Evolutionary conservation across 92 coral and sea anemone genomes (phyloP).

Genomic region (Scolanthus callimorphus): DNA sequence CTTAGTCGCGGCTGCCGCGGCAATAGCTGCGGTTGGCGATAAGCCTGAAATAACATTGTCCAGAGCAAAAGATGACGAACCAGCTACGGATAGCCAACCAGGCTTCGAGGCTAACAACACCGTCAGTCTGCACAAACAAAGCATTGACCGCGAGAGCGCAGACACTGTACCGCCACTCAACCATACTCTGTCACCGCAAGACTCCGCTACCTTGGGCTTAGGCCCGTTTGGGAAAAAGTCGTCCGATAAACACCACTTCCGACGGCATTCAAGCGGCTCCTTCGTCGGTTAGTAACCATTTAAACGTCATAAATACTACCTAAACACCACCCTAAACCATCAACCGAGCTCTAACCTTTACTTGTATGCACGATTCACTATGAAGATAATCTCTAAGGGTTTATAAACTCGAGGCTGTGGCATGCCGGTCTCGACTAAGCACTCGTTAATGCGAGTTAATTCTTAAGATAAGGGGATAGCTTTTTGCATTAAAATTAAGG

Average conservation of each 20-base stretch:
- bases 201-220: constrained; percentile 55
- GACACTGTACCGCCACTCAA: constrained; percentile 41
- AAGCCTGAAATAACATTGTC: constrained; percentile 83
- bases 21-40: constrained; percentile 76
- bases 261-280: constrained; percentile 91
- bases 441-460: too few species aligned
- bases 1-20: constrained; percentile 96
- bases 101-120: constrained; percentile 7
- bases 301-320: neutral
- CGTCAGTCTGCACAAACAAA: constrained; percentile 18
- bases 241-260: constrained; percentile 86
- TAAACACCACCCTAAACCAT: constrained; percentile 10
- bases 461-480: too few species aligned
- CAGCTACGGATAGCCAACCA: constrained; percentile 20
- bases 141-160: constrained; percentile 63
- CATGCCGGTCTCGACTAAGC: too few species aligned
- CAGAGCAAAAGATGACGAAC: constrained; percentile 77
- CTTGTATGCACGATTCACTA: too few species aligned
- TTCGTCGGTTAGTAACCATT: constrained; percentile 94
- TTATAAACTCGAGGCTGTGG: too few species aligned
- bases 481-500: too few species aligned
- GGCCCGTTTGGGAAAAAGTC: constrained; percentile 78
- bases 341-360: too few species aligned
- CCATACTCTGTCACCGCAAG: constrained; percentile 72
- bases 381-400: too few species aligned